phyloP scores from a whole-genome alignment of 2,797 vertebrate species.

The Synaphobranchus kaupii region DNA sequence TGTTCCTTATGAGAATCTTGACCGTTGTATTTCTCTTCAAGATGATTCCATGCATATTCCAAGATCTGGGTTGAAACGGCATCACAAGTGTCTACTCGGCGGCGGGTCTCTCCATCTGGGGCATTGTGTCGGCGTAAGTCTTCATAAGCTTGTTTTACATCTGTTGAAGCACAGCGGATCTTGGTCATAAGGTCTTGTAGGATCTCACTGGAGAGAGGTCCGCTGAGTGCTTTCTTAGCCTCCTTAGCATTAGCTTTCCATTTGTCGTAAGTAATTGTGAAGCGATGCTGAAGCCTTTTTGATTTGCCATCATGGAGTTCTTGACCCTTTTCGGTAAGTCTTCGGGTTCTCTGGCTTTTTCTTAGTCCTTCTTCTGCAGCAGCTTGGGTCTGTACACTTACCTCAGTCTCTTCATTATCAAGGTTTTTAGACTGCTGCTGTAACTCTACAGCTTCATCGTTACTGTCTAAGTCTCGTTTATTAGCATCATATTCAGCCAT shows the following conservation, averaged over 20 bases:
- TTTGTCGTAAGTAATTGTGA: too few relatives aligned
- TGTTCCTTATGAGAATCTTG: neutral
- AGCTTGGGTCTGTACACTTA: neutral
- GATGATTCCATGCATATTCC: neutral
- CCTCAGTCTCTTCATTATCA: neutral
- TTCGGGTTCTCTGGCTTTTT: conserved; percentile 24
- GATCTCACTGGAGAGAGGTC: neutral
- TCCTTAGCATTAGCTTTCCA: neutral
- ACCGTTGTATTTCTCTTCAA: conserved; percentile 15
- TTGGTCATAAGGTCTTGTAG: conserved; percentile 15
- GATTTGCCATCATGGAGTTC: conserved; percentile 18
- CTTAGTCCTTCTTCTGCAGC: neutral
- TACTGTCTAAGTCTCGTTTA: neutral
- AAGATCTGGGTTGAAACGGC: conserved; percentile 19
- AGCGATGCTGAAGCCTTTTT: conserved; percentile 26
- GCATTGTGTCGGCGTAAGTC: neutral
- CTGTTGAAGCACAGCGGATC: neutral
- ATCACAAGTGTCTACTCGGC: conserved; percentile 42
- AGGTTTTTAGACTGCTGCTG: too few relatives aligned
- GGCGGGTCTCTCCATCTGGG: conserved; percentile 31
- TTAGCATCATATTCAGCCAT: neutral
- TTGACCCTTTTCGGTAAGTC: conserved; percentile 35
- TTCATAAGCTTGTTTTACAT: conserved; percentile 30
- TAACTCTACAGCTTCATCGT: too few relatives aligned
- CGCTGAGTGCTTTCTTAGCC: neutral